Evolutionary conservation across 1,140 invertebrate species (phyloP).

Genomic region (Scaptomyza graminum): DNA sequence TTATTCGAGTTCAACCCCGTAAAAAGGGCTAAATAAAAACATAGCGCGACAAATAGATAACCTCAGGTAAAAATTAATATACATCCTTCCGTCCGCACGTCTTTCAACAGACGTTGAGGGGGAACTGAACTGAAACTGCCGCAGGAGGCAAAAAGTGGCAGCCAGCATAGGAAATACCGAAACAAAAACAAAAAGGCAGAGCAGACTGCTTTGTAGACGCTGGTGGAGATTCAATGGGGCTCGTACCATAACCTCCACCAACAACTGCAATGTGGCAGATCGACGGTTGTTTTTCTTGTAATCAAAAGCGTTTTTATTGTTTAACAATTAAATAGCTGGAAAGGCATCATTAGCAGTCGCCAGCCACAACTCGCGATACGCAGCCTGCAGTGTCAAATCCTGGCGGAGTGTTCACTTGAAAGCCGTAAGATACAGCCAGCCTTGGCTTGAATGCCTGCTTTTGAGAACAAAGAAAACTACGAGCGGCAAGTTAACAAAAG

Average conservation of each 20-base stretch:
- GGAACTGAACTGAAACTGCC: conserved; percentile 16
- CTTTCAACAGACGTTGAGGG: neutral
- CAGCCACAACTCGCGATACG: conserved; percentile 4
- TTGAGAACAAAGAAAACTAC: conserved; percentile 64
- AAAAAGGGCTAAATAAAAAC: conserved; percentile 62
- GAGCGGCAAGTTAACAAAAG: conserved; percentile 58
- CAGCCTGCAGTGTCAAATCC: conserved; percentile 36
- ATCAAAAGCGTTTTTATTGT: conserved; percentile 81
- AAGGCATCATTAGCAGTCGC: conserved; percentile 78
- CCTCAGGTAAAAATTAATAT: conserved; percentile 82
- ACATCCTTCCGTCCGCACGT: conserved; percentile 48
- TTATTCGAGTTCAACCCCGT: conserved; percentile 36
- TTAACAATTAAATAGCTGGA: conserved; percentile 82
- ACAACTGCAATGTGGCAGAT: conserved; percentile 35
- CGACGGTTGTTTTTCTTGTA: conserved; percentile 72
- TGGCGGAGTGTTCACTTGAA: conserved; percentile 54
- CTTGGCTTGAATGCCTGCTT: neutral
- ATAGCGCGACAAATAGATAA: conserved; percentile 80
- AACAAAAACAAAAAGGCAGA: conserved; percentile 44
- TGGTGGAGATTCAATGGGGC: neutral
- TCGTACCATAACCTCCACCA: neutral
- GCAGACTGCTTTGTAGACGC: neutral
- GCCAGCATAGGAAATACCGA: conserved; percentile 21
- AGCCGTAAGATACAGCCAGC: conserved; percentile 28
- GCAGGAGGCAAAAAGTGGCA: conserved; percentile 30